Evolutionary conservation across 2,113 vertebrate species (phyloP).

Genomic region (Siphamia tubifer): DNA sequence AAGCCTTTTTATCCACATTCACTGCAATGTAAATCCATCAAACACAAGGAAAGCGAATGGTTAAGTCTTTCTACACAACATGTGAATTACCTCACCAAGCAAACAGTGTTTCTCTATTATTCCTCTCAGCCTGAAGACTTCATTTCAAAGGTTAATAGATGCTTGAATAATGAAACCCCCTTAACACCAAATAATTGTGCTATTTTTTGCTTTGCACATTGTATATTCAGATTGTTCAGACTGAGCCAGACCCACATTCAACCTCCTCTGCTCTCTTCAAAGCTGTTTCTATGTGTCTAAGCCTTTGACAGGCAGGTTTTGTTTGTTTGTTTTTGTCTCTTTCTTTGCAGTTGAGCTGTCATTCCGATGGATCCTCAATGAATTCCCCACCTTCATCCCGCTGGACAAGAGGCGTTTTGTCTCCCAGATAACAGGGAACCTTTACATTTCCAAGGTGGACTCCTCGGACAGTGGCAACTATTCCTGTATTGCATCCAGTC

Average conservation of each 20-base stretch:
- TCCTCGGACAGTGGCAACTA: constrained; percentile 93
- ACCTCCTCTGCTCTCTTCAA: background rate
- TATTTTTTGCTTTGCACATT: constrained; percentile 32
- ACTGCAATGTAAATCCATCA: constrained; percentile 19
- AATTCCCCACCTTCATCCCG: constrained; percentile 94
- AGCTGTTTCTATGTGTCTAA: background rate
- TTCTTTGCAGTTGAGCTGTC: constrained; percentile 86
- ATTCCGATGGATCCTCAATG: constrained; percentile 97
- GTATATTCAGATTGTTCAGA: constrained; percentile 29
- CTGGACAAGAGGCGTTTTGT: constrained; percentile 92
- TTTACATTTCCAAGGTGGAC: constrained; percentile 96
- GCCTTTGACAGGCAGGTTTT: constrained; percentile 47
- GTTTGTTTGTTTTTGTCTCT: constrained; percentile 9
- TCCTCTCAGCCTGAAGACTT: constrained; percentile 16
- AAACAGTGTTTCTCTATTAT: background rate
- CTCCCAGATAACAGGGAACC: constrained; percentile 93
- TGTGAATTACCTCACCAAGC: constrained; percentile 3
- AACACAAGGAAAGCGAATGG: constrained; percentile 14
- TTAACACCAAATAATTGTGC: background rate
- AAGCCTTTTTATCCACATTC: constrained; percentile 9
- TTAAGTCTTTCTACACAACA: constrained; percentile 6
- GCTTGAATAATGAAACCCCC: constrained; percentile 35
- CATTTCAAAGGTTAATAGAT: constrained; percentile 57
- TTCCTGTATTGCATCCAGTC: constrained; percentile 94
- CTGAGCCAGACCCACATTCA: background rate